Evolutionary conservation across 2,797 vertebrate species (phyloP).

Genomic region (Cynopterus sphinx): DNA sequence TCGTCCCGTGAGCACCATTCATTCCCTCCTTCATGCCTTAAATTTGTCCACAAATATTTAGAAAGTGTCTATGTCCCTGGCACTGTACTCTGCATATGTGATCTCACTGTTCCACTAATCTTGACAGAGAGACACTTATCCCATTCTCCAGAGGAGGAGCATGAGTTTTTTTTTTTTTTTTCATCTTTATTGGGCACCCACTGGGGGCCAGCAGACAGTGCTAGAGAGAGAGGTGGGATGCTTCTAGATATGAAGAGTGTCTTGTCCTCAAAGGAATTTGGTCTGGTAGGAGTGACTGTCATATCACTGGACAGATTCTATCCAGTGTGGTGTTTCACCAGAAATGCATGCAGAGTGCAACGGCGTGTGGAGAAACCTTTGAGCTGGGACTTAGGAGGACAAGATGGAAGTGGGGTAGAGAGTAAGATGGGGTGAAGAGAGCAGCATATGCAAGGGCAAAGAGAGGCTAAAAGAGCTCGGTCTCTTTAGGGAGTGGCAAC

Average conservation of each 20-base stretch:
- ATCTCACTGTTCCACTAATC: background rate
- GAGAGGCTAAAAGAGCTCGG: background rate
- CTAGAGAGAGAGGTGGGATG: background rate
- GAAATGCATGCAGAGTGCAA: accelerated
- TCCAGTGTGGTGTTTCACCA: accelerated
- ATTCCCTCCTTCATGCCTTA: background rate
- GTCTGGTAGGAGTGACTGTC: background rate
- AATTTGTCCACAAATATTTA: background rate
- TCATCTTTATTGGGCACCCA: background rate
- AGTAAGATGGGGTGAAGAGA: background rate
- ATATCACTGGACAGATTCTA: background rate
- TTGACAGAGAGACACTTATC: background rate
- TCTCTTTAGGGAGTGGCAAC: background rate
- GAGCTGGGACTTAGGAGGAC: background rate
- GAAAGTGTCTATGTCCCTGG: background rate
- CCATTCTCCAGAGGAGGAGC: background rate
- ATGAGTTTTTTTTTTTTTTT: background rate
- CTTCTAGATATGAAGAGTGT: background rate
- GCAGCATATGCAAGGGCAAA: background rate
- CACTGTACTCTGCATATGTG: background rate
- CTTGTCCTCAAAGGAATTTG: background rate
- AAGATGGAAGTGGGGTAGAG: background rate
- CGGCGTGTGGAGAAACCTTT: accelerated
- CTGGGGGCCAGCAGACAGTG: background rate
- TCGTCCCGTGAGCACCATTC: background rate